Base-by-base conservation (phyloP, 35 echinoderm and acorn worm genomes). In the Apostichopus parvimensis region DNA sequence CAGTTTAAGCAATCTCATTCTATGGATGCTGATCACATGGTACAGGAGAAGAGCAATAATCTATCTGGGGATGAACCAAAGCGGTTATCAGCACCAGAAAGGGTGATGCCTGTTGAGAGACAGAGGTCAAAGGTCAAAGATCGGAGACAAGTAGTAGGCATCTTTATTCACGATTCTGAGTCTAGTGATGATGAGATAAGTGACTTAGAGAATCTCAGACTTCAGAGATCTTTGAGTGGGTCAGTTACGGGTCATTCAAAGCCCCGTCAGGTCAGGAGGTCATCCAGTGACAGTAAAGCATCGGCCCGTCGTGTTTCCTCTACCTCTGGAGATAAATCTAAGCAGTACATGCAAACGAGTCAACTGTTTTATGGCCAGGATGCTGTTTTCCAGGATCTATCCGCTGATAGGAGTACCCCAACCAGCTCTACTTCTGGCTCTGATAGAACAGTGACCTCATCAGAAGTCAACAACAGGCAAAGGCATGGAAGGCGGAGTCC, bases 221-320 rank as follows among this genome's bases (percentile, higher is more conserved):
- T 92, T 11, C 77, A 92, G 14, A 91, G 79, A 54, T 90, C 87
- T 6, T 15, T 78, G 15, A 80, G 78, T 53, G 82, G 79, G 26
- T 77, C 75, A 5, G 23, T 58, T 14, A 54, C 90, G 81, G 78
- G 82, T n/a, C 61, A 45, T 15, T 66, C 83, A 54, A 87, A 87
- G 65, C 60, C 76, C 5, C 82, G 78, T 25, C 80, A 91, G 21
- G 93, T 96, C 26, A 90, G 93, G 54, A 90, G 95, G 5, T 92
- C 95, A 6, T 94, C 93, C 4, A 96, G 95, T 65, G 95, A 96
- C 83, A 92, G 95, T 53, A 90, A 91, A 25, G 93, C 88, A 1
- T 87, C 87, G 1, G 57, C 78, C 83, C 93, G 93, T 61, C 91
- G 79, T 8, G 21, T 56, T 34, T 94, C 88, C n/a, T 79, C 92